Evolutionary conservation across 2,113 vertebrate genomes (phyloP).

Genomic region (Leptobrachium leishanense): DNA sequence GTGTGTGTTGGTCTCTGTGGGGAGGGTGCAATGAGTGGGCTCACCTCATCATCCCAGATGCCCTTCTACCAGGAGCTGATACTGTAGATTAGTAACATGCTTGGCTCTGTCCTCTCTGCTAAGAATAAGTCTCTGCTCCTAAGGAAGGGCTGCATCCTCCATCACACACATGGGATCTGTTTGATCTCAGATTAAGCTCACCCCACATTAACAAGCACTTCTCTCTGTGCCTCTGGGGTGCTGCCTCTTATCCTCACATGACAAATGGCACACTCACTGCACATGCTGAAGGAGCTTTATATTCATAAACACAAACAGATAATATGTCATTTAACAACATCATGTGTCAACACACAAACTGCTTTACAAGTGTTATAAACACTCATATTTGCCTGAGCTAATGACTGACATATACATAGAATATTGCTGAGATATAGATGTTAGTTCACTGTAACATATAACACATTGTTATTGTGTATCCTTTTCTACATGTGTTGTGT

Average conservation of each 20-base stretch:
- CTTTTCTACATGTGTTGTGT: not conserved
- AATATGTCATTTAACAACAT: not conserved
- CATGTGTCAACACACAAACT: not conserved
- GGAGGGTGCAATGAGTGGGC: slow-evolving; percentile 20
- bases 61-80: slow-evolving; percentile 5
- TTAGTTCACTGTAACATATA: too few species aligned
- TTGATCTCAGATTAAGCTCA: slow-evolving; percentile 43
- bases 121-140: slow-evolving; percentile 14
- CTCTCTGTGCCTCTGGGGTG: slow-evolving; percentile 11
- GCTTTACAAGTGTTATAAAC: too few species aligned
- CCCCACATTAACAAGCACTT: slow-evolving; percentile 23
- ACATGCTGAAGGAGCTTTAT: not conserved
- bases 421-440: too few species aligned
- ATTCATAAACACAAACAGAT: not conserved
- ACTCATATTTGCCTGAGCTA: not conserved
- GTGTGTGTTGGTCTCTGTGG: not conserved
- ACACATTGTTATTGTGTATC: too few species aligned
- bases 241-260: not conserved
- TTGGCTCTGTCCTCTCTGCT: slow-evolving; percentile 20
- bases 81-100: slow-evolving; percentile 17
- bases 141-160: slow-evolving; percentile 22
- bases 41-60: slow-evolving; percentile 28
- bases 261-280: not conserved
- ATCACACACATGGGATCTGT: slow-evolving; percentile 38
- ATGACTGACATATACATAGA: not conserved